Evolutionary conservation across 1,140 invertebrate species (phyloP).

Genomic region (Ostrea denselamellosa): DNA sequence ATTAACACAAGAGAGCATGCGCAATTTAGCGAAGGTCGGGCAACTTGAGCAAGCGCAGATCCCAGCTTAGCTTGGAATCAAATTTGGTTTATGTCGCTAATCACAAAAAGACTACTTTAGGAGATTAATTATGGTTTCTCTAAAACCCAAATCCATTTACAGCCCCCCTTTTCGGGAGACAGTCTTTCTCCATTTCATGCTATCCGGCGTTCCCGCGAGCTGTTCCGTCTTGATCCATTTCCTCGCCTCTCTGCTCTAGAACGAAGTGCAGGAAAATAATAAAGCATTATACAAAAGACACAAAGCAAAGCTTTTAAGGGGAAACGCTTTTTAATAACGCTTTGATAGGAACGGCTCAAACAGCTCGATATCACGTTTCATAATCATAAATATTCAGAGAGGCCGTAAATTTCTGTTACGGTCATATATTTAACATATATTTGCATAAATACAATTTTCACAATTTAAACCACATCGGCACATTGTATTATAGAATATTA

Average conservation of each 20-base stretch:
- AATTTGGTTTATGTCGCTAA: neutral
- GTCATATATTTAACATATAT: neutral
- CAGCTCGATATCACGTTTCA: neutral
- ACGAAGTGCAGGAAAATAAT: neutral
- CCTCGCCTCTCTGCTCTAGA: neutral
- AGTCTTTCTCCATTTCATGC: slow-evolving; percentile 1
- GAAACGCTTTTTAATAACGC: neutral
- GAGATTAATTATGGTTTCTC: slow-evolving; percentile 17
- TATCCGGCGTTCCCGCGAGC: neutral
- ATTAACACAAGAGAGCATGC: slow-evolving; percentile 27
- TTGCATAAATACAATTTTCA: too few relatives aligned
- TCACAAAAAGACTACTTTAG: neutral
- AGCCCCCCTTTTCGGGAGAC: neutral
- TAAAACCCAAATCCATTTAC: neutral
- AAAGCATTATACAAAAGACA: neutral
- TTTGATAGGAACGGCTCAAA: neutral
- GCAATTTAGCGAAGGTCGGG: neutral
- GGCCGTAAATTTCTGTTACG: neutral
- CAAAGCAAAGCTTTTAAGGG: neutral
- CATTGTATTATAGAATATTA: too few relatives aligned
- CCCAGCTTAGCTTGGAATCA: neutral
- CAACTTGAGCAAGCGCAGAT: slow-evolving; percentile 20
- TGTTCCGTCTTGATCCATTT: neutral
- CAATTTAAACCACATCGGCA: too few relatives aligned
- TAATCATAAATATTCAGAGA: neutral